phyloP scores from a whole-genome alignment of 2,888 invertebrate species.

The Acanthosepion esculentum region DNA sequence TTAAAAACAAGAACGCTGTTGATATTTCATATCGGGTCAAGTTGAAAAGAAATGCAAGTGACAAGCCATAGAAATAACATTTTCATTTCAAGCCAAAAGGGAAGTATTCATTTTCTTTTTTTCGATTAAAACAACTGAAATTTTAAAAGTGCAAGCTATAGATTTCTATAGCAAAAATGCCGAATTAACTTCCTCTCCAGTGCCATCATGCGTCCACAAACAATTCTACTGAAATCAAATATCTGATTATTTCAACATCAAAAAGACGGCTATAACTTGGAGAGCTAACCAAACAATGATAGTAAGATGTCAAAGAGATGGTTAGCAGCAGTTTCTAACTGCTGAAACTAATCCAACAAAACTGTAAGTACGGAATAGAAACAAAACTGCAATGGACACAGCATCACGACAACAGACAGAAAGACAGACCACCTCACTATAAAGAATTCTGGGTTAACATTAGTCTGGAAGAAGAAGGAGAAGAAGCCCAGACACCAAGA shows the following conservation, averaged over 20 bases:
- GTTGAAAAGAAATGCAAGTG: too few relatives aligned
- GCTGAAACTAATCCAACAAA: conserved; percentile 33
- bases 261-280: not conserved
- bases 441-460: conserved; percentile 33
- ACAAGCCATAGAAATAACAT: too few relatives aligned
- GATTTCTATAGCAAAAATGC: not conserved
- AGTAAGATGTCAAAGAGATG: conserved; percentile 6
- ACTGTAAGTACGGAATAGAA: not conserved
- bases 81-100: too few relatives aligned
- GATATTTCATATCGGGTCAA: too few relatives aligned
- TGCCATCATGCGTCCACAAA: not conserved
- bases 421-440: conserved; percentile 34
- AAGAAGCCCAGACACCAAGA: not conserved
- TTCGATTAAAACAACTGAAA: too few relatives aligned
- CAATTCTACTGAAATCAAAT: conserved; percentile 12
- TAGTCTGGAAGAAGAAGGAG: not conserved
- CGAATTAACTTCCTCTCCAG: not conserved
- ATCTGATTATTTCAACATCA: not conserved
- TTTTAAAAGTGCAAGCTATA: too few relatives aligned
- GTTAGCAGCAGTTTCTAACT: conserved; percentile 33
- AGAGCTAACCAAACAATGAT: not conserved
- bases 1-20: too few relatives aligned
- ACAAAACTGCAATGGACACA: not conserved
- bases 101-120: too few relatives aligned
- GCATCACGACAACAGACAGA: not conserved